These are phyloP conservation scores for Tetragonisca angustula DNA, from an alignment of 2,888 invertebrate species.

Conservation along the genomic window DNA sequence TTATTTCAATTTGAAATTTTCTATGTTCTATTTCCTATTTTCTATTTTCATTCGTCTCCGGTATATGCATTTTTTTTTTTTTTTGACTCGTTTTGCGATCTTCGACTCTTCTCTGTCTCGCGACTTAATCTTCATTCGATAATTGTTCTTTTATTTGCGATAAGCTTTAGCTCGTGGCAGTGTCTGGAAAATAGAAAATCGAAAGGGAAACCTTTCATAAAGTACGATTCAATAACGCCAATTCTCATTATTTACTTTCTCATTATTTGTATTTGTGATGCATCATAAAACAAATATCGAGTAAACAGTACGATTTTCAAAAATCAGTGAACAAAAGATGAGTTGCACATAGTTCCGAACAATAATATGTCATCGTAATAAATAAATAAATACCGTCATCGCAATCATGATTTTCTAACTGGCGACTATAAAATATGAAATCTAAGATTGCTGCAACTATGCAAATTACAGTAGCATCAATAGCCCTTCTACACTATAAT, in stretches of 20 bases:
- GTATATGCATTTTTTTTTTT: slow-evolving; percentile 32
- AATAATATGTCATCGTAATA: slow-evolving; percentile 1
- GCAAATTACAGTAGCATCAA: slow-evolving; percentile 64
- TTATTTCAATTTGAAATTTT: slow-evolving; percentile 69
- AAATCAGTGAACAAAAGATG: not conserved
- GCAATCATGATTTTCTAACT: slow-evolving; percentile 43
- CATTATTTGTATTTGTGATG: slow-evolving; percentile 7
- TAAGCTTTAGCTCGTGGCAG: slow-evolving; percentile 82
- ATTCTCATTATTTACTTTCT: too few relatives aligned
- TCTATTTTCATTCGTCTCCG: slow-evolving; percentile 45
- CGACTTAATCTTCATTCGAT: slow-evolving; percentile 64
- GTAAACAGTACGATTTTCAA: not conserved
- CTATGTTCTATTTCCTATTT: slow-evolving; percentile 39
- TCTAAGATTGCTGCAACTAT: slow-evolving; percentile 63
- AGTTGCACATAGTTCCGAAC: not conserved
- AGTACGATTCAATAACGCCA: not conserved
- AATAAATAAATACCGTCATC: slow-evolving; percentile 8
- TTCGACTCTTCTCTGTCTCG: slow-evolving; percentile 63
- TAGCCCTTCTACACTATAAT: slow-evolving; percentile 66
- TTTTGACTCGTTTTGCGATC: slow-evolving; percentile 51
- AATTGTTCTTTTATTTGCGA: slow-evolving; percentile 77
- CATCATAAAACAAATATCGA: not conserved
- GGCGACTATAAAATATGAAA: slow-evolving; percentile 47
- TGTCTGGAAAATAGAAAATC: slow-evolving; percentile 76
- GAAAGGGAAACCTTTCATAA: not conserved